A percentile compares a stretch with the other conserved stretches of the same genome.
phyloP scores from a whole-genome alignment of 2,888 invertebrate species.

The Drosophila rellima region DNA sequence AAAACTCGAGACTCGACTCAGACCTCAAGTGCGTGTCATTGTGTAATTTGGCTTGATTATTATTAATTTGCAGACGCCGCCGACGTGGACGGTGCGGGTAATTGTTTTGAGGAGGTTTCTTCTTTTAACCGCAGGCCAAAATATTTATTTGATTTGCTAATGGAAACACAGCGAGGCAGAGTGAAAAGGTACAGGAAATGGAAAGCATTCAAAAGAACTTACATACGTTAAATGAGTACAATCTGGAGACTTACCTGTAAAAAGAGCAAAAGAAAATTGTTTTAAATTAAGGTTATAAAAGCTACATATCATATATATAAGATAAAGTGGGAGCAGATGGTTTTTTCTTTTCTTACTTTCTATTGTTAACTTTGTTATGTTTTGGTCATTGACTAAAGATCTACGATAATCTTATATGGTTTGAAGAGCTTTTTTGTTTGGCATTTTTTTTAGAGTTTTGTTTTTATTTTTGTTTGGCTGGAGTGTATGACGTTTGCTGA shows the following conservation, averaged over 20 bases:
- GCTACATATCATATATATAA: conserved; percentile 4
- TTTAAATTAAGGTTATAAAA: conserved; percentile 61
- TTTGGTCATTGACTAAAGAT: conserved; percentile 25
- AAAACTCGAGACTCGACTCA: conserved; percentile 20
- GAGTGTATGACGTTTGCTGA: conserved; percentile 16
- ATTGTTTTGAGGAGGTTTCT: conserved; percentile 48
- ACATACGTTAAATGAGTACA: conserved; percentile 43
- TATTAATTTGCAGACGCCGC: conserved; percentile 75
- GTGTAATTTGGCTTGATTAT: conserved; percentile 80
- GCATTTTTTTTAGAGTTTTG: neutral
- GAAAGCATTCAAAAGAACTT: conserved; percentile 45
- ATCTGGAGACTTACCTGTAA: conserved; percentile 69
- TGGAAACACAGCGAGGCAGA: conserved; percentile 29
- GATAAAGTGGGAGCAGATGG: neutral
- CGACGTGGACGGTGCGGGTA: conserved; percentile 38
- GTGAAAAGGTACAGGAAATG: conserved; percentile 49
- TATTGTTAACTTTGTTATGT: conserved; percentile 24
- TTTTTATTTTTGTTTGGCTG: neutral
- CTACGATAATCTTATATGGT: conserved; percentile 30
- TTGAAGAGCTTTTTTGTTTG: conserved; percentile 3
- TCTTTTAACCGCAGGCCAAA: conserved; percentile 55
- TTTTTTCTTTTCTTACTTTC: conserved; percentile 17
- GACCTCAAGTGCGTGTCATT: conserved; percentile 79
- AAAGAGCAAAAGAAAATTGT: conserved; percentile 64
- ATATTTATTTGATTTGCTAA: conserved; percentile 79